Evolutionary conservation across 1,140 invertebrate species (phyloP).

Genomic region (Bombus difficillimus): DNA sequence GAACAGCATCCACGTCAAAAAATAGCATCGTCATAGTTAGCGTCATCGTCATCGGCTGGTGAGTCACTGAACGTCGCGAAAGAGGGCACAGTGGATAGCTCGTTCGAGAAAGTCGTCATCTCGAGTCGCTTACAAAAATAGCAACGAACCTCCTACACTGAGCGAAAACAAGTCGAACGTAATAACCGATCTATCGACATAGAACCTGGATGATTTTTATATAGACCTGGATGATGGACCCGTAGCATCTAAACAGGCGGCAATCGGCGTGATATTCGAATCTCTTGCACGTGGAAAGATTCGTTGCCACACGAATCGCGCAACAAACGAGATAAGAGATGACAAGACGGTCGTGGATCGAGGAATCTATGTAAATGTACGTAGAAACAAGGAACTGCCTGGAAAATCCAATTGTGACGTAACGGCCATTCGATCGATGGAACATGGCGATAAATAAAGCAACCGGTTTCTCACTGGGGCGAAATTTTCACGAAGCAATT

Average conservation of each 20-base stretch:
- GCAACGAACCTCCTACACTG: not conserved
- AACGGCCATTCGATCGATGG: not conserved
- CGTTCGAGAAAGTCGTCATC: not conserved
- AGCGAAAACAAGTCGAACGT: not conserved
- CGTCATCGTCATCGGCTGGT: constrained; percentile 26
- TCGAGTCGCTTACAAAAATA: not conserved
- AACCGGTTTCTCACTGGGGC: not conserved
- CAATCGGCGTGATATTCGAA: not conserved
- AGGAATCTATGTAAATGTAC: not conserved
- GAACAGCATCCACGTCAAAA: constrained; percentile 7
- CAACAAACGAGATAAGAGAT: not conserved
- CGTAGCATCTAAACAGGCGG: not conserved
- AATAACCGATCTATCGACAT: not conserved
- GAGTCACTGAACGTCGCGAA: constrained; percentile 36
- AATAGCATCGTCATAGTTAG: constrained; percentile 22
- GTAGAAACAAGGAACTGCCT: not conserved
- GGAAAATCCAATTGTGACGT: constrained; percentile 17
- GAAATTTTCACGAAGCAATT: not conserved
- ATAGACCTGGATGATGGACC: too few relatives aligned
- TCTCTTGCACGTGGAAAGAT: too few relatives aligned
- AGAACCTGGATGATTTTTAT: too few relatives aligned
- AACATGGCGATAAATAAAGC: not conserved
- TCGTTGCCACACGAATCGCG: not conserved
- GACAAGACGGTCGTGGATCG: not conserved
- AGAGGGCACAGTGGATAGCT: not conserved